phyloP scores from a whole-genome alignment of 2,888 invertebrate species.

The Drosophila glabriapex region DNA sequence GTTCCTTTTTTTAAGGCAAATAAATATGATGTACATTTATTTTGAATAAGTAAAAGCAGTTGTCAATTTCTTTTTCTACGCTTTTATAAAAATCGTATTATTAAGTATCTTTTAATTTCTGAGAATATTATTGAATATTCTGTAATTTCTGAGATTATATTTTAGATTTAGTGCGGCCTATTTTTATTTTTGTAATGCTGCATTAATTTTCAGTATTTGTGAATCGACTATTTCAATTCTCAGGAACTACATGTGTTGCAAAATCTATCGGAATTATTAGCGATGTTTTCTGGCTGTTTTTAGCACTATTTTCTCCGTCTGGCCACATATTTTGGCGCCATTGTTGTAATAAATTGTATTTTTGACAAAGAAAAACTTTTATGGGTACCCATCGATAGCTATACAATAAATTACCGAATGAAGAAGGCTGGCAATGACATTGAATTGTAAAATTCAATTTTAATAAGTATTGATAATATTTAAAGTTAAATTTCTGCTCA shows the following conservation, averaged over 20 bases:
- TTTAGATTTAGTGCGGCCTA: not conserved
- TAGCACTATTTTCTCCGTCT: not conserved
- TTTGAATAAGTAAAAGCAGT: not conserved
- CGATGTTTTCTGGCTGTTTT: not conserved
- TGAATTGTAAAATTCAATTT: constrained; percentile 17
- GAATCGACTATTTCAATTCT: not conserved
- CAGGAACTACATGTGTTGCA: not conserved
- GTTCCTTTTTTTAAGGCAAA: not conserved
- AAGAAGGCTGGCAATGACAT: not conserved
- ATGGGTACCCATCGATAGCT: not conserved
- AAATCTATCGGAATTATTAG: not conserved
- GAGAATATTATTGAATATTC: not conserved
- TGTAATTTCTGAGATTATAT: not conserved
- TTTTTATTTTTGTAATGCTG: not conserved
- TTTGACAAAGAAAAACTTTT: not conserved
- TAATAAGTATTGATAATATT: constrained; percentile 21
- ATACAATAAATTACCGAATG: not conserved
- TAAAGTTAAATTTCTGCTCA: constrained; percentile 5
- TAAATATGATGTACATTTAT: not conserved
- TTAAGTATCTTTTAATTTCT: not conserved
- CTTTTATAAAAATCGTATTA: no score
- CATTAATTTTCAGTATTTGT: not conserved
- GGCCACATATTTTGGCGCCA: not conserved
- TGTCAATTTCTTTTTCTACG: no score
- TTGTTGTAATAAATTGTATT: not conserved